Evolutionary conservation across 1,140 invertebrate species (phyloP), one percentile per base, ranked within the genome.

Genomic region (Subanguina moxae): DNA sequence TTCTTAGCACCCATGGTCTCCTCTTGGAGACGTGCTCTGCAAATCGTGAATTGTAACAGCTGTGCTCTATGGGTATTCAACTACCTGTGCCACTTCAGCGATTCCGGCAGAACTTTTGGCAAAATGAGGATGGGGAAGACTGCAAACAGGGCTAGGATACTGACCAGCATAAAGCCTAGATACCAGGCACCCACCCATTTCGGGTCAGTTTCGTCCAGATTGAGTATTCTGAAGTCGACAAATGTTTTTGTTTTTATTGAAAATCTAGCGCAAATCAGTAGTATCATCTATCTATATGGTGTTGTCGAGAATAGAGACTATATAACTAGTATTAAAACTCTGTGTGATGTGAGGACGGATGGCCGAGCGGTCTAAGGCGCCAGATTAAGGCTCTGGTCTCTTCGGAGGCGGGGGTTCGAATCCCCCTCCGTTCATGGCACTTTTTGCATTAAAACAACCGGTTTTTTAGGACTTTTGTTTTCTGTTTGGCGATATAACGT

Each of bases 161-260:
- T 68, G 15, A 78, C 80, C 32, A 78, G 46, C 38, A 76, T 64
- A 58, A 82, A 82, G 1, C 75, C 75, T 1, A 82, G 42, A 79
- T 82, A 82, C 80, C 80, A 83, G 1, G 80, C 80, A 11, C 80
- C 80, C 57, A 82, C 80, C 80, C 80, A 82, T 62, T 79, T 78
- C 3, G 80, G 78, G 46, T 82, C 80, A 0, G 80, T 74, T 52
- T 82, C 81, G 58, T 78, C 81, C 9, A 80, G 38, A 58, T 77
- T 63, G 9, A 67, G 59, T n/a, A 78, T 65, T 64, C 75, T 78
- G 57, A 78, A 77, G 5, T 21, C 17, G 23, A 25, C 3, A 45
- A 11, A 45, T n/a, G n/a, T 13, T 45, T 13, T 21, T 3, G 48
- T 52, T 3, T 3, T 52, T 15, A 52, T 7, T 32, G 15, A 42